Base-by-base conservation (phyloP, 2,113 vertebrate genomes). In the Dromaius novaehollandiae region DNA sequence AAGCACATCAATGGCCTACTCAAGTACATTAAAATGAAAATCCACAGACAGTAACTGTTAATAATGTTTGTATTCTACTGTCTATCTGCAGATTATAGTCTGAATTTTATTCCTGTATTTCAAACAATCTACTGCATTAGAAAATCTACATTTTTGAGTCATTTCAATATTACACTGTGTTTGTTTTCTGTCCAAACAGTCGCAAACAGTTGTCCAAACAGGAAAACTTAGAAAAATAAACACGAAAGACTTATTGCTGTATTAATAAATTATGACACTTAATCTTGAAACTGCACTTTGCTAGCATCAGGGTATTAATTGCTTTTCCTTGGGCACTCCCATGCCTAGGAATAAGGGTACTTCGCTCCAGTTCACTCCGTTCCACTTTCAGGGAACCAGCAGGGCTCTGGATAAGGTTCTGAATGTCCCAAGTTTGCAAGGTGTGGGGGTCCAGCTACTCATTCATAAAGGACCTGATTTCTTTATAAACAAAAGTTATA, bases 101-200 rank as follows among this genome's bases (percentile, higher is more conserved):
- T 38, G 38, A 38, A 38, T 38, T 38, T 38, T 8, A 38, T 38
- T 38, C 38, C 38, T 38, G 38, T 38, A 38, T 38, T 38, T 38
- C 38, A 38, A 38, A 38, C 38, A 38, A 38, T 50, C 75, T 86
- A 48, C 68, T 75, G 13, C 58, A 93, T 78, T 71, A 56, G 36
- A 89, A 78, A 89, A 77, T 1, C 50, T 69, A 44, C 30, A 10
- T 69, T 94, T 96, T 94, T 66, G 14, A 87, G 74, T 64, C 2
- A 86, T 78, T 94, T 80, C 44, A 88, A 93, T 96, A 96, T 83
- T 46, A 91, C 0, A 3, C 19, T n/a, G 40, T 42, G 32, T 95
- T 94, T 94, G 90, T 95, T 97, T 97, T 96, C 75, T 95, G 61
- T 96, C 76, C 90, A 94, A 95, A 96, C 85, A 95, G 30, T 56